Base-by-base conservation (phyloP, 1,140 invertebrate species). In the Caerostris darwini region DNA sequence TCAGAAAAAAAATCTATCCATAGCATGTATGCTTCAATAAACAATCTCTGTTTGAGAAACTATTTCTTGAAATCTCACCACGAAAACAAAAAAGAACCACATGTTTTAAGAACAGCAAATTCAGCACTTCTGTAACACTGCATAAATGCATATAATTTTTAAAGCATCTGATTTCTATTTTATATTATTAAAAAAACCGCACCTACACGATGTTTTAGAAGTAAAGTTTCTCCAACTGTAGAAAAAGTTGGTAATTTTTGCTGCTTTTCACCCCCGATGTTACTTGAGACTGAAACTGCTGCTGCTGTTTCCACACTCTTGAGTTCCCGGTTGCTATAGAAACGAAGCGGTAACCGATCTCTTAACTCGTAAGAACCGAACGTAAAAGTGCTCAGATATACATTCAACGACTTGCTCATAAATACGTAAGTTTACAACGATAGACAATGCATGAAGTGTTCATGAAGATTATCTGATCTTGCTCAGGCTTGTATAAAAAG, bases 251-350 rank as follows among this genome's bases (percentile, higher is more conserved):
- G 71, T 77, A 77, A 77, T 77, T 77, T 77, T 77, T 77, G 71
- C 50, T 50, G 34, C 71, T 50, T 12, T 50, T 12, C 34, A 50
- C 71, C 71, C 71, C 53, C 53, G 8, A 10, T 77, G 71, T 77
- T 77, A 77, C 71, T 77, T 50, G 71, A 77, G 71, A 77, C 71
- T 50, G 19, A 53, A 50, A 77, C 71, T 77, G 71, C 71, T 77
- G 71, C 7, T 77, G 71, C 71, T 50, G 71, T 77, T 77, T 77
- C 71, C 71, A 77, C 34, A 77, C 71, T 77, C 71, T 77, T 77
- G 19, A 77, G 71, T 77, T 77, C 71, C 71, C 71, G 3, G 71
- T 77, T 77, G 34, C 34, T 12, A 77, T 77, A 34, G 71, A 50
- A 50, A 77, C 71, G 34, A 53, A 50, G 34, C 71, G 71, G 71